phyloP scores from a whole-genome alignment of 2,888 invertebrate species.

The Acleris laterana region DNA sequence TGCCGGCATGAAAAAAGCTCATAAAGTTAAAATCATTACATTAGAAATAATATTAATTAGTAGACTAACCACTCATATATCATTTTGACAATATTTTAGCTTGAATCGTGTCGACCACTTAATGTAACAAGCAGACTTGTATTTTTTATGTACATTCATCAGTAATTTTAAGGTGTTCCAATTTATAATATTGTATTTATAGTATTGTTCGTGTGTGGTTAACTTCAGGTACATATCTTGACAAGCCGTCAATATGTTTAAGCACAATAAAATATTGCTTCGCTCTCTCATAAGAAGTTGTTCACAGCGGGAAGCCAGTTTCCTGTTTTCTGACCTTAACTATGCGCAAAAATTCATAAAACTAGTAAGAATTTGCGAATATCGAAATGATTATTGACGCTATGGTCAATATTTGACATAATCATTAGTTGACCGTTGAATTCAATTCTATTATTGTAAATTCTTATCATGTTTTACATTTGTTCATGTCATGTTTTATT shows the following conservation, averaged over 20 bases:
- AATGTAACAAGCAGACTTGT: too few species aligned
- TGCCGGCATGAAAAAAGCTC: too few species aligned
- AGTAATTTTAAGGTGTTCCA: too few species aligned
- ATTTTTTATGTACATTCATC: too few species aligned
- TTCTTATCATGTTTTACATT: slow-evolving; percentile 2
- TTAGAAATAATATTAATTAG: too few species aligned
- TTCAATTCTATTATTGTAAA: background rate
- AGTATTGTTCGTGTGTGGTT: too few species aligned
- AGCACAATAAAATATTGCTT: background rate
- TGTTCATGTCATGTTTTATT: slow-evolving; percentile 12
- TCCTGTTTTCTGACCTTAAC: slow-evolving; percentile 15
- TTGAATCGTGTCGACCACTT: too few species aligned
- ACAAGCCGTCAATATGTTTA: background rate
- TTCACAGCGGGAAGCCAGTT: background rate
- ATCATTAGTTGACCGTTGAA: slow-evolving; percentile 10
- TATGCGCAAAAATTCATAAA: slow-evolving; percentile 4
- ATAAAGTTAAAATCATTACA: too few species aligned
- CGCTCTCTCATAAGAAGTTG: background rate
- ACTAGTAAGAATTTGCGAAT: slow-evolving; percentile 13
- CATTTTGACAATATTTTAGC: too few species aligned
- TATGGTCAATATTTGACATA: slow-evolving; percentile 17
- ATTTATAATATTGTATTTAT: too few species aligned
- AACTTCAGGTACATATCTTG: too few species aligned
- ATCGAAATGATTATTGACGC: slow-evolving; percentile 8
- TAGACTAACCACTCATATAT: too few species aligned